Conservation (phyloP, 2,888 invertebrate species). For the Hecatera dysodea region DNA sequence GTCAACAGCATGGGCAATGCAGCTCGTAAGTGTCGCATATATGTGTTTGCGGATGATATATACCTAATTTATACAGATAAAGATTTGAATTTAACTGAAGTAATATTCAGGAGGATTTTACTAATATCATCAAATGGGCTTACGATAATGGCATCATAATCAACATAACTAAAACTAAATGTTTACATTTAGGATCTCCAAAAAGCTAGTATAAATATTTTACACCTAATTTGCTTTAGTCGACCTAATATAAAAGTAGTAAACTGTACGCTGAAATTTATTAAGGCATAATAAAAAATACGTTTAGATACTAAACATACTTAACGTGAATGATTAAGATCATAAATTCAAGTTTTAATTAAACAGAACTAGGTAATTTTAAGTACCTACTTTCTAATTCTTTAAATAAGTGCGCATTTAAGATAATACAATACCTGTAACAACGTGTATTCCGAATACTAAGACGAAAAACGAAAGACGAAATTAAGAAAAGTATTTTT, state of each 20-base stretch:
- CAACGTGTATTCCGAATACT: no score
- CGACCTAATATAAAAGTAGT: constrained; percentile 21
- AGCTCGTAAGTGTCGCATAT: no score
- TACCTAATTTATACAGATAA: no score
- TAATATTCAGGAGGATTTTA: no score
- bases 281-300: constrained; percentile 54
- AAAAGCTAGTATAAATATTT: not conserved
- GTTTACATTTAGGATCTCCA: not conserved
- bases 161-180: not conserved
- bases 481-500: no score
- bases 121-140: no score
- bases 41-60: no score
- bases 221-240: constrained; percentile 6
- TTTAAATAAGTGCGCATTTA: constrained; percentile 13
- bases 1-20: no score
- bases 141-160: no score
- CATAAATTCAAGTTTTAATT: constrained; percentile 64
- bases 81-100: no score
- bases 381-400: constrained; percentile 24
- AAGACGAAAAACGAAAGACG: no score
- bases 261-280: constrained; percentile 48
- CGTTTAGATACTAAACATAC: constrained; percentile 46
- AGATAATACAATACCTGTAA: no score
- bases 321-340: constrained; percentile 59
- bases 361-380: constrained; percentile 40